Evolutionary conservation across 92 coral and sea anemone species (phyloP).

Genomic region (Muricea muricata): DNA sequence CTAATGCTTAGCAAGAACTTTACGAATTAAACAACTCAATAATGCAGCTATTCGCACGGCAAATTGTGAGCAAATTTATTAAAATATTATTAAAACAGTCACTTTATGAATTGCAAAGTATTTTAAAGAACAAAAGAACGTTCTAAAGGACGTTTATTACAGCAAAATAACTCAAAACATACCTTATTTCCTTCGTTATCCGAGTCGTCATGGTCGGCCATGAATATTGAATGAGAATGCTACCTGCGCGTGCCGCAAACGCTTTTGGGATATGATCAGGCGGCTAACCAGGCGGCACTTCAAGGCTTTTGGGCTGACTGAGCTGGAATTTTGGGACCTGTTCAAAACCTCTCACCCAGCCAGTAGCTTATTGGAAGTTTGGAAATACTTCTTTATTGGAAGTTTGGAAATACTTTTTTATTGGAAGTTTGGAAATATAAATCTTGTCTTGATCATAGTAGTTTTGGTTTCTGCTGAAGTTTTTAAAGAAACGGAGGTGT

Average conservation of each 20-base stretch:
- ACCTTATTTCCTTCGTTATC: constrained; percentile 96
- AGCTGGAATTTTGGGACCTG: no score
- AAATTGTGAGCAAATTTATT: background rate
- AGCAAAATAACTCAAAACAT: constrained; percentile 23
- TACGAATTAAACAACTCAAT: background rate
- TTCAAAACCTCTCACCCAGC: no score
- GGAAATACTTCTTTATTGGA: no score
- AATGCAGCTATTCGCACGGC: background rate
- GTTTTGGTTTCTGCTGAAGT: no score
- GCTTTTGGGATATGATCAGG: background rate
- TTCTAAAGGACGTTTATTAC: background rate
- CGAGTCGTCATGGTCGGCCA: constrained; percentile 73
- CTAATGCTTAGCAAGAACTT: background rate
- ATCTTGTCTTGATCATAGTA: no score
- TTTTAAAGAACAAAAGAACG: background rate
- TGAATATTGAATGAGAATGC: constrained; percentile 30
- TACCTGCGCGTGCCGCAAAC: background rate
- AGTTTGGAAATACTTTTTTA: no score
- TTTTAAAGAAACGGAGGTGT: no score
- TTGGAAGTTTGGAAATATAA: no score
- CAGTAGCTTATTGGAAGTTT: no score
- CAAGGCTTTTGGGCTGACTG: no score
- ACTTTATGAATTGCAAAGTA: background rate
- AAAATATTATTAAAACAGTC: background rate
- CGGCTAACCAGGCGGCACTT: no score